Percentiles rank a stretch among this genome's conserved stretches.
Conservation (phyloP, 2,113 vertebrate genomes). For the Leptodactylus fuscus region DNA sequence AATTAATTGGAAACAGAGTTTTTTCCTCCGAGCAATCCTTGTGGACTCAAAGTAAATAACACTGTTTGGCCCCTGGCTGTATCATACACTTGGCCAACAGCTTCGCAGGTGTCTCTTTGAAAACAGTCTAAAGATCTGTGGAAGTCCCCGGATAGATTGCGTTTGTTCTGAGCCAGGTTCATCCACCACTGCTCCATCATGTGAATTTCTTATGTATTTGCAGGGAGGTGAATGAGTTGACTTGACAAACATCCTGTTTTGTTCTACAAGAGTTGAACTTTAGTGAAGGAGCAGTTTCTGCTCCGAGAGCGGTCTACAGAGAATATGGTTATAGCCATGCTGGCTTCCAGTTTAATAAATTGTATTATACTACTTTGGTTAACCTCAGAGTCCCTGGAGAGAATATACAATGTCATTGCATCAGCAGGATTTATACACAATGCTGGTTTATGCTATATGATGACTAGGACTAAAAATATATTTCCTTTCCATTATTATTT, state of each 20-base stretch:
- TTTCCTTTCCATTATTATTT: too few species aligned
- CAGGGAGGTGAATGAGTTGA: conserved; percentile 22
- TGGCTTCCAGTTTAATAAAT: too few species aligned
- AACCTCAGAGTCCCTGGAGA: too few species aligned
- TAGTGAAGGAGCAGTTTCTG: neutral
- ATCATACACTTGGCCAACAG: conserved; percentile 39
- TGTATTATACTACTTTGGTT: too few species aligned
- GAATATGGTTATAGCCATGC: neutral
- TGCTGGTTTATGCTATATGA: too few species aligned
- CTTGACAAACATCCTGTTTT: conserved; percentile 52
- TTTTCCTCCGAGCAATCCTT: conserved; percentile 40
- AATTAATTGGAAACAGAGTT: conserved; percentile 57
- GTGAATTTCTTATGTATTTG: neutral
- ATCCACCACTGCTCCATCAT: neutral
- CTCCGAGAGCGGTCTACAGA: too few species aligned
- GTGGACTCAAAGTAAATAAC: conserved; percentile 50
- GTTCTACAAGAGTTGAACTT: neutral
- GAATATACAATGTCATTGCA: too few species aligned
- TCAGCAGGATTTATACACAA: too few species aligned
- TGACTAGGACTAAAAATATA: too few species aligned
- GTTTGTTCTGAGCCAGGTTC: conserved; percentile 39
- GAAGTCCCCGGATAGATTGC: conserved; percentile 29
- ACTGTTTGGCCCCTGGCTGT: conserved; percentile 40
- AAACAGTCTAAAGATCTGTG: conserved; percentile 30
- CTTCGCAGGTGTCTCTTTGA: conserved; percentile 55